Evolutionary conservation across 2,113 vertebrate species (phyloP).

Genomic region (Macroglossus sobrinus): DNA sequence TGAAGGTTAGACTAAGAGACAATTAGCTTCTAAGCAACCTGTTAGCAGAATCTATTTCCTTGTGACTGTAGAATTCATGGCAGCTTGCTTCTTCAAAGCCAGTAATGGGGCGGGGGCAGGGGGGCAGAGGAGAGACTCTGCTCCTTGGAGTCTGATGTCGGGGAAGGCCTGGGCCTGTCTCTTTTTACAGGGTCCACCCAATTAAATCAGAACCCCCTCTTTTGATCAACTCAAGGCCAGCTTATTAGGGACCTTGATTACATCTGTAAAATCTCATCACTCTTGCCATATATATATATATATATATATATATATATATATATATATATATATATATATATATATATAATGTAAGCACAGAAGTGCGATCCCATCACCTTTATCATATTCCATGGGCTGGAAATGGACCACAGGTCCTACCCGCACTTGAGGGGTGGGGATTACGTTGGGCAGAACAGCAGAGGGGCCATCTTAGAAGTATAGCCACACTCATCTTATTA

Average conservation of each 20-base stretch:
- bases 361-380: not conserved
- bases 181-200: not conserved
- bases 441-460: not conserved
- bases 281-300: not conserved
- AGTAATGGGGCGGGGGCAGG: not conserved
- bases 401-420: not conserved
- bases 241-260: not conserved
- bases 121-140: not conserved
- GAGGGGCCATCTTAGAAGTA: not conserved
- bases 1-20: not conserved
- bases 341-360: not conserved
- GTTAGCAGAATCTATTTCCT: not conserved
- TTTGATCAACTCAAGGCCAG: not conserved
- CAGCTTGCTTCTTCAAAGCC: not conserved
- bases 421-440: not conserved
- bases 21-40: not conserved
- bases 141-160: not conserved
- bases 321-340: too few species aligned
- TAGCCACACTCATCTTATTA: not conserved
- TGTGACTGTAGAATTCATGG: not conserved
- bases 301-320: too few species aligned
- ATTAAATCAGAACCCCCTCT: not conserved
- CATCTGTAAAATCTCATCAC: not conserved
- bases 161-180: not conserved
- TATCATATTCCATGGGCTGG: not conserved